These are phyloP conservation scores for Neoitamus cyanurus DNA, from an alignment of 2,888 invertebrate species.

Conservation along the genomic window DNA sequence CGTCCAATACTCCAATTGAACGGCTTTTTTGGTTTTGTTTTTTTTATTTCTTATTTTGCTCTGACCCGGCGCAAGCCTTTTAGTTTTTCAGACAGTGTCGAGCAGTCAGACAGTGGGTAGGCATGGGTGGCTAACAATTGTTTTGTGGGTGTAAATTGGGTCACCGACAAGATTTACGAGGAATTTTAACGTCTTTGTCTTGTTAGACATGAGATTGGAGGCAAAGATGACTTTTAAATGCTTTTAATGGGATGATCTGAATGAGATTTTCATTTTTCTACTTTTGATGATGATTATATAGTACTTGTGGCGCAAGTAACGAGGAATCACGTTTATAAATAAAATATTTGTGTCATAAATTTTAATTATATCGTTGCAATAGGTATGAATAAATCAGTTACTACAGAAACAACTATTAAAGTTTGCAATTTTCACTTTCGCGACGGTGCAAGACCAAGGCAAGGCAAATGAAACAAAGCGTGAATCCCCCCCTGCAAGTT, in stretches of 20 bases:
- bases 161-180: not conserved
- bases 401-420: too few relatives aligned
- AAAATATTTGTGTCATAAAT: too few relatives aligned
- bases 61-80: not conserved
- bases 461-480: too few relatives aligned
- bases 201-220: not conserved
- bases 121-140: not conserved
- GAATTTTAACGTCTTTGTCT: not conserved
- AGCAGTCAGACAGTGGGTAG: not conserved
- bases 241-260: not conserved
- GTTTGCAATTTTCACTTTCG: too few relatives aligned
- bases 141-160: conserved; percentile 1
- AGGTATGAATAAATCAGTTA: too few relatives aligned
- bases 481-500: too few relatives aligned
- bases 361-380: too few relatives aligned
- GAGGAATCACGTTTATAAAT: too few relatives aligned
- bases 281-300: not conserved
- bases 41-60: not conserved
- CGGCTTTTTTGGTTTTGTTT: not conserved
- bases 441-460: too few relatives aligned
- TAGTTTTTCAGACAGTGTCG: not conserved
- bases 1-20: not conserved
- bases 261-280: not conserved
- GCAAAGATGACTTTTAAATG: not conserved
- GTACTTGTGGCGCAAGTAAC: not conserved